Evolutionary conservation across 2,113 vertebrate species (phyloP), one percentile per base, ranked within the genome.

Genomic region (Dascyllus trimaculatus): DNA sequence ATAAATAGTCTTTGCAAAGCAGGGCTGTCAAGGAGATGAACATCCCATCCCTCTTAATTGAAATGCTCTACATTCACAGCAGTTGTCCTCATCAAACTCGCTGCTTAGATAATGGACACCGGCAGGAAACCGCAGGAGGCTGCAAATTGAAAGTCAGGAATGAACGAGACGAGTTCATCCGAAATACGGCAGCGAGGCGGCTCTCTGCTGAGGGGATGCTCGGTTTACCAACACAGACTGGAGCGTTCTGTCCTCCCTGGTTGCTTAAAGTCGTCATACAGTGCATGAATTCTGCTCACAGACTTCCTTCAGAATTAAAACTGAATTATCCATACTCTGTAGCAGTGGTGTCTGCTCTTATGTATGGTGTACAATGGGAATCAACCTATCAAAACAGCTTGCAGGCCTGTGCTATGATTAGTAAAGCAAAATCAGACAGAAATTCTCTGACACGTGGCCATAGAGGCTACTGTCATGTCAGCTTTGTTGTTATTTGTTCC

Each of bases 1-100:
- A 86, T 86, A 79, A 79, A 82, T 65, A 69, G 70, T 17, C 58
- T 81, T 83, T 68, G 67, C 71, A 79, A 78, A 82, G 78, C 17
- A 65, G 66, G n/a, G 32, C 69, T 75, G 78, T 84, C 75, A 75
- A 69, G 64, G 53, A 84, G 69, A 85, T 81, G 78, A 75, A 66
- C 59, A 72, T 80, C 73, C 18, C 52, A 29, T 67, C 48, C 78
- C 15, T 48, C 7, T 40, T 79, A 61, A 87, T 79, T 81, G 69
- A 83, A 81, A 78, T 46, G 51, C 71, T 71, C 57, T 29, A 68
- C 65, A 85, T 81, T 86, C 78, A 82, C 83, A 82, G 59, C 76
- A 75, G 79, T 71, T 54, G 67, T 21, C 60, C 59, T 72, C 57
- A 75, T 82, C 71, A 71, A 32, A 64, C 72, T 75, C 78, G 59